Conservation (phyloP, 2,113 vertebrate species). For the Oryctolagus cuniculus region mOryCun1.1 NC_091448.1:17798001-17798500, state of each 20-base stretch:
- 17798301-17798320: too few species aligned
- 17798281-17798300: not conserved
- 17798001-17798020: not conserved
- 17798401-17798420: too few species aligned
- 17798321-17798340: too few species aligned
- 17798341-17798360: too few species aligned
- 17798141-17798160: not conserved
- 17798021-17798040: not conserved
- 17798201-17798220: not conserved
- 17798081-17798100: not conserved
- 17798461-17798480: too few species aligned
- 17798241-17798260: not conserved
- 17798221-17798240: not conserved
- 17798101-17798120: not conserved
- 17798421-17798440: too few species aligned
- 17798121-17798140: not conserved
- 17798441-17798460: too few species aligned
- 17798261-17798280: not conserved
- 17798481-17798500: too few species aligned
- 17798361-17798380: too few species aligned
- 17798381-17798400: too few species aligned
- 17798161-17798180: not conserved
- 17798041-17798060: not conserved
- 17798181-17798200: not conserved
- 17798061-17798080: not conserved